These are phyloP conservation scores for Pyrgilauda ruficollis DNA, from an alignment of 2,113 vertebrate species.

Conservation along the genomic window DNA sequence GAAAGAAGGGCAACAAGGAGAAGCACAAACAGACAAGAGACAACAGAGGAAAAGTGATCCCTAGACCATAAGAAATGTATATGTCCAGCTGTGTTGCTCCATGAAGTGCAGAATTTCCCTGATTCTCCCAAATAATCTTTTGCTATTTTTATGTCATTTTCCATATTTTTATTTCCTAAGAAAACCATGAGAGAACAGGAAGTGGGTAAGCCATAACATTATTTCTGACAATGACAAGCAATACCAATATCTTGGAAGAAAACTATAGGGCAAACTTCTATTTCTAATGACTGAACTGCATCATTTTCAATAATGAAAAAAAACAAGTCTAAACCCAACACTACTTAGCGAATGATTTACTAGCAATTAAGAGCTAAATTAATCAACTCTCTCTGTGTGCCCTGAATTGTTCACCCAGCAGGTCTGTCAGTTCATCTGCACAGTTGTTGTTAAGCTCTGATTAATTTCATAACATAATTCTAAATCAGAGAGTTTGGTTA, in stretches of 20 bases:
- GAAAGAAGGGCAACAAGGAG: not conserved
- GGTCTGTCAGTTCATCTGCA: not conserved
- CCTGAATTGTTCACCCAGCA: not conserved
- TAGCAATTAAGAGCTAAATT: not conserved
- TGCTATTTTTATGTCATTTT: not conserved
- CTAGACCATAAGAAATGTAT: not conserved
- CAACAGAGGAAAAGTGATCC: not conserved
- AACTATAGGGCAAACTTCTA: not conserved
- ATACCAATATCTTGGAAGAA: not conserved
- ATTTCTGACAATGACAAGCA: not conserved
- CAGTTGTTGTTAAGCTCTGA: not conserved
- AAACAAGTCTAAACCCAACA: not conserved
- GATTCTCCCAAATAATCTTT: not conserved
- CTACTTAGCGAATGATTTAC: not conserved
- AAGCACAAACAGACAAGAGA: not conserved
- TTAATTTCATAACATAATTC: not conserved
- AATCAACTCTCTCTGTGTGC: not conserved
- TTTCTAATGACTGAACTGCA: not conserved
- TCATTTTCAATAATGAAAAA: not conserved
- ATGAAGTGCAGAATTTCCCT: not conserved
- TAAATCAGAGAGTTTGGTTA: not conserved
- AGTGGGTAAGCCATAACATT: not conserved
- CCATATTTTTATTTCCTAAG: not conserved
- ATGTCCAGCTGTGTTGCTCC: not conserved
- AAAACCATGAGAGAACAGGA: not conserved